Conservation (phyloP, 2,113 vertebrate genomes). For the Porphyrio hochstetteri region DNA sequence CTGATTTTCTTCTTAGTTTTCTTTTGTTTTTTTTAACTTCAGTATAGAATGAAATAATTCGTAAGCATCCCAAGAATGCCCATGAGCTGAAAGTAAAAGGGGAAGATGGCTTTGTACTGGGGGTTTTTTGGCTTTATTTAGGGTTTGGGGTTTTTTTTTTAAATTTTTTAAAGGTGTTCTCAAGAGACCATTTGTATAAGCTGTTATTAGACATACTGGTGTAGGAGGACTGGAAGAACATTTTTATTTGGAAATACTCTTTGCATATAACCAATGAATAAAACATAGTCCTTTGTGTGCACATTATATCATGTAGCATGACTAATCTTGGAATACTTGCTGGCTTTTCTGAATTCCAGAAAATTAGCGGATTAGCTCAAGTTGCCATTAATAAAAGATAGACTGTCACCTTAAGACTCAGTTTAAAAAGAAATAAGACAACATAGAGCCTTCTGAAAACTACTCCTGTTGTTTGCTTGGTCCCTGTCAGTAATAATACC, state of each 20-base stretch:
- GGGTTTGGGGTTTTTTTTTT: accelerated
- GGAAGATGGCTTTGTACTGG: not conserved
- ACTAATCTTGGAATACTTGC: not conserved
- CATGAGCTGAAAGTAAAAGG: not conserved
- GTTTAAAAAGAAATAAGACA: not conserved
- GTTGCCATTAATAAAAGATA: not conserved
- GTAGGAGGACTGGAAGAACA: not conserved
- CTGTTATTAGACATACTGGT: not conserved
- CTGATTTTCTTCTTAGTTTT: too few relatives aligned
- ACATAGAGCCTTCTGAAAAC: not conserved
- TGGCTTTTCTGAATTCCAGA: not conserved
- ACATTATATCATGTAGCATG: not conserved
- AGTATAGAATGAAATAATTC: not conserved
- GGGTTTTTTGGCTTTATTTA: not conserved
- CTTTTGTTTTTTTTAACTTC: not conserved
- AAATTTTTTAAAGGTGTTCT: not conserved
- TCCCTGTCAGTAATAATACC: not conserved
- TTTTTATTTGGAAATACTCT: slow-evolving; percentile 10
- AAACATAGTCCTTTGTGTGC: not conserved
- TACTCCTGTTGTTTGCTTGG: not conserved
- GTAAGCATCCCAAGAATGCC: not conserved
- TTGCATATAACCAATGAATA: slow-evolving; percentile 12
- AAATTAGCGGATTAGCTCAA: not conserved
- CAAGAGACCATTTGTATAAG: not conserved
- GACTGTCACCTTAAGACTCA: not conserved